A percentile compares a stretch with the other conserved stretches of the same genome.
phyloP scores from a whole-genome alignment of 2,888 invertebrate genomes.

The Lysandra coridon region DNA sequence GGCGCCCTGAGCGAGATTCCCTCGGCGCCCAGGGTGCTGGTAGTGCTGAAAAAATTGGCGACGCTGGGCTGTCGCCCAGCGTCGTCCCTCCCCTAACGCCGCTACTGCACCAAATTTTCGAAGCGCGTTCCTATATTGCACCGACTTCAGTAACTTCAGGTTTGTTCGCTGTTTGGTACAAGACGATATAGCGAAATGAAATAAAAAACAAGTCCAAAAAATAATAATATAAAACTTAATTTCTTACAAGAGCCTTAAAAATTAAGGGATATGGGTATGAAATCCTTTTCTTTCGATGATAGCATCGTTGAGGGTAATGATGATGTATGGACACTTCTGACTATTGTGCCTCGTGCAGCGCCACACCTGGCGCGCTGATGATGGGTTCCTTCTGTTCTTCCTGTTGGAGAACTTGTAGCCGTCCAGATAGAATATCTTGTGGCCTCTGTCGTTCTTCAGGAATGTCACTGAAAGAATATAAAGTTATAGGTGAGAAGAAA shows the following conservation, averaged over 20 bases:
- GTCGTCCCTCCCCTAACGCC: no score
- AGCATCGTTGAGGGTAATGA: slow-evolving; percentile 44
- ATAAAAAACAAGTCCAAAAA: background rate
- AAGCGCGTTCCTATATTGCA: no score
- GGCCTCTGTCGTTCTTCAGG: background rate
- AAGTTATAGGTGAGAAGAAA: background rate
- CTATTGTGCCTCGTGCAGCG: slow-evolving; percentile 46
- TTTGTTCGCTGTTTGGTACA: no score
- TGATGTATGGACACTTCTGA: slow-evolving; percentile 46
- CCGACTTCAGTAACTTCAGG: no score
- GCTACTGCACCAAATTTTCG: no score
- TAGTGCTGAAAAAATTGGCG: no score
- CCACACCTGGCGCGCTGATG: slow-evolving; percentile 16
- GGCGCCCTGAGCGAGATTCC: no score
- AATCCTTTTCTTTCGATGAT: slow-evolving; percentile 29
- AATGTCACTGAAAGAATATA: background rate
- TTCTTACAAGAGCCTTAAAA: background rate
- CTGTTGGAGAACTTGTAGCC: slow-evolving; percentile 18
- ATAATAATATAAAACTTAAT: background rate
- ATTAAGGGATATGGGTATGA: slow-evolving; percentile 32
- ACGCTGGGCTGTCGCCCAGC: no score
- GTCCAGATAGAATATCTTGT: slow-evolving; percentile 5
- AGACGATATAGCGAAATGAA: background rate
- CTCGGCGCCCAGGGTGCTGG: no score
- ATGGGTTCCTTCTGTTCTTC: background rate